Evolutionary conservation across 2,113 vertebrate species (phyloP).

Genomic region (Pseudorhombus dupliciocellatus): DNA sequence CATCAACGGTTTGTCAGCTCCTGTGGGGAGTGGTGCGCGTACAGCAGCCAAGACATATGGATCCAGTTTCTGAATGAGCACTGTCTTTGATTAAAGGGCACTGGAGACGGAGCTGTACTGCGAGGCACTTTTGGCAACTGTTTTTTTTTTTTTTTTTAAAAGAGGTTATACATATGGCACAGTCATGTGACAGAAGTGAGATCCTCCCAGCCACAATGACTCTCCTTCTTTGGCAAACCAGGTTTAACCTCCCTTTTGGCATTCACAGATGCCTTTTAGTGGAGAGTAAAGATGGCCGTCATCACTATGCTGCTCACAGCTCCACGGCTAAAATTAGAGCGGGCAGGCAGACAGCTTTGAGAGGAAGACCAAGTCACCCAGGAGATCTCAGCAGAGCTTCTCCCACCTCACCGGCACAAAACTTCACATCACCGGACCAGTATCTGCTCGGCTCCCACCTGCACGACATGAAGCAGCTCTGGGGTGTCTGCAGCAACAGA

Average conservation of each 20-base stretch:
- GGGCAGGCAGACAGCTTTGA: slow-evolving; percentile 49
- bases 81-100: slow-evolving; percentile 26
- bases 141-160: too few species aligned
- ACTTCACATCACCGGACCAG: slow-evolving; percentile 33
- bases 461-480: background rate
- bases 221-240: slow-evolving; percentile 17
- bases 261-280: slow-evolving; percentile 69
- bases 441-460: background rate
- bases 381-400: slow-evolving; percentile 53
- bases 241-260: slow-evolving; percentile 51
- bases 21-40: slow-evolving; percentile 40
- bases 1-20: slow-evolving; percentile 33
- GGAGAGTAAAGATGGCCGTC: slow-evolving; percentile 79
- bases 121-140: background rate
- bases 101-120: background rate
- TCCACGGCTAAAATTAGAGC: slow-evolving; percentile 81
- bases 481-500: slow-evolving; percentile 18
- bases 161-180: background rate
- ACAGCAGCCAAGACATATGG: slow-evolving; percentile 23
- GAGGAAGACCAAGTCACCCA: slow-evolving; percentile 66
- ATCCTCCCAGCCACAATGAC: slow-evolving; percentile 26
- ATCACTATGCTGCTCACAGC: slow-evolving; percentile 79
- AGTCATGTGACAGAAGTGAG: background rate
- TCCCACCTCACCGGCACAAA: slow-evolving; percentile 25
- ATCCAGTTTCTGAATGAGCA: slow-evolving; percentile 28